Evolutionary conservation across 2,888 invertebrate genomes (phyloP).

Genomic region (Xestia ashworthii): DNA sequence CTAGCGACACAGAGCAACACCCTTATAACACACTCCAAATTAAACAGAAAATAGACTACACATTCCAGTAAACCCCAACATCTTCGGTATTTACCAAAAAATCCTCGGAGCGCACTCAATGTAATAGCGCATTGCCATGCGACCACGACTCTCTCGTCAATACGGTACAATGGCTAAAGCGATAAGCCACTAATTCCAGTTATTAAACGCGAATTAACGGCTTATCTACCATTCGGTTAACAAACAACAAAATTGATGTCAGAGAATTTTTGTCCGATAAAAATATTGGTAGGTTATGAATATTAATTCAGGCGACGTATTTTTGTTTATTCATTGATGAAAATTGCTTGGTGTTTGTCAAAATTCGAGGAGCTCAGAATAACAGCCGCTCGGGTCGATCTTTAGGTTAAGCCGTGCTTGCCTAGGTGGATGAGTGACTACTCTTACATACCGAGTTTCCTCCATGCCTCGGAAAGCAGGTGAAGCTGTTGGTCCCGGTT

Average conservation of each 20-base stretch:
- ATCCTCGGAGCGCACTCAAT: constrained; percentile 24
- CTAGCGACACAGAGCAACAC: neutral
- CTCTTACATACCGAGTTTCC: too few relatives aligned
- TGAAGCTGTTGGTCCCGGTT: too few relatives aligned
- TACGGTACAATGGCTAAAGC: constrained; percentile 54
- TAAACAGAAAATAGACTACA: neutral
- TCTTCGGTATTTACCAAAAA: constrained; percentile 20
- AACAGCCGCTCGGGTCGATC: too few relatives aligned
- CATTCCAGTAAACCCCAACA: constrained; percentile 44
- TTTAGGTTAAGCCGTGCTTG: too few relatives aligned
- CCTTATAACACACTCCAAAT: neutral
- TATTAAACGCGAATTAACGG: constrained; percentile 41
- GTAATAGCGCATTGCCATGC: constrained; percentile 77
- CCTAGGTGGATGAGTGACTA: too few relatives aligned
- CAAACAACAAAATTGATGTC: constrained; percentile 43
- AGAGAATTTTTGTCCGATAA: constrained; percentile 4
- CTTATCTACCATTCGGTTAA: constrained; percentile 36
- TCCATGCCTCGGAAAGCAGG: too few relatives aligned
- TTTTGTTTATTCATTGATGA: neutral
- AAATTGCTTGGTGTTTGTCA: neutral
- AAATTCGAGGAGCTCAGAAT: too few relatives aligned
- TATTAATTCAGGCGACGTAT: neutral
- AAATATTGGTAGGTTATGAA: neutral
- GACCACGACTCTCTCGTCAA: constrained; percentile 63
- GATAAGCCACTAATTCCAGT: constrained; percentile 50